Base-by-base conservation (phyloP, 1,140 invertebrate genomes). In the Scaptodrosophila lebanonensis region DNA sequence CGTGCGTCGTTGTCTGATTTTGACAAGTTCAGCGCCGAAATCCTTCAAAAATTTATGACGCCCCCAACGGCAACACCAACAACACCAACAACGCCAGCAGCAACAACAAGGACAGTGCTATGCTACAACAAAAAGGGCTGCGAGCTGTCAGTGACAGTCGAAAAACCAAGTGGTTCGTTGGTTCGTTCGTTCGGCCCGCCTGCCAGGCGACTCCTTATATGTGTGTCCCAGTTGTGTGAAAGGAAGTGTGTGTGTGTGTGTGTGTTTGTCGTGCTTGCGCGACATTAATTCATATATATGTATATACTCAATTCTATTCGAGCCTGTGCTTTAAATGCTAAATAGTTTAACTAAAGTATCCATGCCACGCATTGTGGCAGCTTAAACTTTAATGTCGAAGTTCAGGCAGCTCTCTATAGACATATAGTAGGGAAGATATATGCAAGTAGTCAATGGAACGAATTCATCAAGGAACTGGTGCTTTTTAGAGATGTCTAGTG, bases 21-120 rank as follows among this genome's bases (percentile, higher is more conserved):
- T 84, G 79, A 84, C 79, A 84, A 84, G 79, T 84, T 82, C 79
- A 82, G 70, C 83, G 75, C 60, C 82, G 64, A 84, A 84, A 84
- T 84, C 79, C 82, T 84, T 84, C 79, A 84, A 84, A 84, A 84
- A 71, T 79, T 71, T 82, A 73, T 71, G 73, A 65, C 53, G 57
- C 44, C 49, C 69, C 38, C 50, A 39, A 36, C 8, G 8, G 8
- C 22, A 25, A 25, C 3, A 25, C 3, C 22, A 25, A n/a, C n/a
- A 45, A 51, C 33, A 61, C 29, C 40, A 32, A 58, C 30, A 22
- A 3, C 18, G 8, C 6, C 17, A 40, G 13, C 32, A 38, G 18
- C 9, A 20, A 20, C 30, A 36, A 27, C 17, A 30, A 17, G 44
- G 49, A 30, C 40, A 4, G 8, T 25, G 8, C 3, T 4, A 3